Evolutionary conservation across 2,113 vertebrate genomes (phyloP).

Genomic region (Menura novaehollandiae): DNA sequence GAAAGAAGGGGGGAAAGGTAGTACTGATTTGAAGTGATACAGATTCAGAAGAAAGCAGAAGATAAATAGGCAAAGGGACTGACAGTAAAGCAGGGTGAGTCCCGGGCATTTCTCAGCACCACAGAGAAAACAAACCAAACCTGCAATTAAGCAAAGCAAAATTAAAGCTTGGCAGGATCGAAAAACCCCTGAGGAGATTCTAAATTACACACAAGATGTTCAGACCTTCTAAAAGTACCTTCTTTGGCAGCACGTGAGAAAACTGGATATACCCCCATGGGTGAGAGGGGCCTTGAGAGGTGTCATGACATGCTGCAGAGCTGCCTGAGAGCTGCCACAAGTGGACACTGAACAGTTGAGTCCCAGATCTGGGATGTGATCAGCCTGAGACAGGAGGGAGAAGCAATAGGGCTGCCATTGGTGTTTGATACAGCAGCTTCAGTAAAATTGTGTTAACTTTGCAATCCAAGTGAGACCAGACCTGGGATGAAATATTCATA

Average conservation of each 20-base stretch:
- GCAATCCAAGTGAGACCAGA: neutral
- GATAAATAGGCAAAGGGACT: neutral
- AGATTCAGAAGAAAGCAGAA: neutral
- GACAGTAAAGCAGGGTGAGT: neutral
- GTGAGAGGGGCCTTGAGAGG: neutral
- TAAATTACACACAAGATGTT: conserved; percentile 29
- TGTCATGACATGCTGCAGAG: neutral
- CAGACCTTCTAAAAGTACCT: neutral
- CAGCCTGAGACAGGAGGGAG: neutral
- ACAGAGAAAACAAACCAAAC: neutral
- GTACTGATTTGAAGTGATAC: neutral
- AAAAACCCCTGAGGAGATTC: neutral
- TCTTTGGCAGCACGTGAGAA: neutral
- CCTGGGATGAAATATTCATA: neutral
- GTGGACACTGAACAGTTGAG: neutral
- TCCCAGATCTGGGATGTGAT: neutral
- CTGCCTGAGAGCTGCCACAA: neutral
- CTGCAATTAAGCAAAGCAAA: conserved; percentile 5
- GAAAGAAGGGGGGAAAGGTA: neutral
- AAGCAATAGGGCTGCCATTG: neutral
- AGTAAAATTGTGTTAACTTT: neutral
- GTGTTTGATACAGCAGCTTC: neutral
- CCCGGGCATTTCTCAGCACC: neutral
- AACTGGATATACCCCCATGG: neutral
- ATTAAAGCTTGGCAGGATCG: neutral